Evolutionary conservation across 2,888 invertebrate genomes (phyloP), one percentile per base, ranked within the genome.

Genomic region (Chromoteleia sp.): DNA sequence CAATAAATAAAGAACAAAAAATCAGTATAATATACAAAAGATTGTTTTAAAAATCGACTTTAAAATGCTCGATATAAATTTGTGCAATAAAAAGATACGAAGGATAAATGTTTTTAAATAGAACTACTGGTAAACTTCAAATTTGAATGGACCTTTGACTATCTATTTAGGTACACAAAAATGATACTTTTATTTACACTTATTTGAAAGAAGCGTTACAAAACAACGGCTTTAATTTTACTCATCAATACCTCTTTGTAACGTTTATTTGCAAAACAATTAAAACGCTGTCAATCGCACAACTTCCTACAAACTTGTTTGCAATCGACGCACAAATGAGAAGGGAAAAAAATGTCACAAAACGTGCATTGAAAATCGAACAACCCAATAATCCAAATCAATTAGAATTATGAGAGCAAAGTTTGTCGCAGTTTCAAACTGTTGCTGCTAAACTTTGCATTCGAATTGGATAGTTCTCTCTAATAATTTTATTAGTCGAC

Each of bases 311-410:
- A 25, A 25, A 50, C 21, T 21, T 15, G 6, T 29, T n/a, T 29
- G 7, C 50, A 50, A 50, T 14, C 12, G 0, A 0, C 50, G 25
- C 25, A 50, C 41, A 15, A 43, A 43, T 43, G 54, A 4, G 33
- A 14, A 54, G n/a, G 6, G 29, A 12, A 19, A 63, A 67, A 54
- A 45, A 56, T 14, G 43, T 36, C 36, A 33, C 30, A 48, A 36
- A 45, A 58, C 12, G 17, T 6, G 17, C 12, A 41, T 12, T 41
- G 25, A 54, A 54, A 43, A 56, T 56, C 56, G n/a, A 54, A 56
- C 33, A 33, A 68, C 12, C 36, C 14, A 39, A 65, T 41, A 19
- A 39, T 56, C 48, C 10, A 48, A 70, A 70, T 58, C 56, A 58
- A 70, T 70, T 36, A 45, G 25, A 5, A 19, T 21, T 8, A 50